Conservation (phyloP, 2,797 vertebrate genomes). For the Salmo trutta region DNA sequence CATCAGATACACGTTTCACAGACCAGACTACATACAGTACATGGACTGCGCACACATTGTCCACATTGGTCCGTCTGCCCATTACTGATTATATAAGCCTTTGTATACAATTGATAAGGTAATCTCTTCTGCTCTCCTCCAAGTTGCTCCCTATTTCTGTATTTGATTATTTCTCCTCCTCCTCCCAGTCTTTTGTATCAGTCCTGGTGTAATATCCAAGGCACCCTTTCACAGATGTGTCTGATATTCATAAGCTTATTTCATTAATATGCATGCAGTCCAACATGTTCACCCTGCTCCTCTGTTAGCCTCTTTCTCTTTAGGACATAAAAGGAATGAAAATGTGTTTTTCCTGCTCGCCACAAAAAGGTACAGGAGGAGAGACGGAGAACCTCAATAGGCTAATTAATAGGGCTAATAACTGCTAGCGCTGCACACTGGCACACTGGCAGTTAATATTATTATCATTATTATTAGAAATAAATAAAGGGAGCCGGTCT, state of each 20-base stretch:
- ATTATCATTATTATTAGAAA: too few species aligned
- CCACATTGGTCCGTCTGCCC: not conserved
- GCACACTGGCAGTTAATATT: too few species aligned
- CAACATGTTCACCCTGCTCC: not conserved
- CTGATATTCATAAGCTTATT: constrained; percentile 37
- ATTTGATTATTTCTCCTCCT: not conserved
- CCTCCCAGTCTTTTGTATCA: constrained; percentile 18
- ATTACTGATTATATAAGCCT: not conserved
- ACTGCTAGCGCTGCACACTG: too few species aligned
- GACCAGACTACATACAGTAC: constrained; percentile 21
- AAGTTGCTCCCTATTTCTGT: not conserved
- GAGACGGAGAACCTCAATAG: too few species aligned
- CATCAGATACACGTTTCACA: constrained; percentile 23
- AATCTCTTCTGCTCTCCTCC: not conserved
- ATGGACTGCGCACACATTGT: not conserved
- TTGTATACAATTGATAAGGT: constrained; percentile 1
- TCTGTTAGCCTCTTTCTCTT: not conserved
- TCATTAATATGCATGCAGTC: constrained; percentile 22
- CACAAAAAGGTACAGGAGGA: not conserved
- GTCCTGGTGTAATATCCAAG: constrained; percentile 10
- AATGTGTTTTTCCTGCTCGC: not conserved
- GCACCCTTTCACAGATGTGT: constrained; percentile 15
- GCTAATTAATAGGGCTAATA: too few species aligned
- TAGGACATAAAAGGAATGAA: constrained; percentile 21
- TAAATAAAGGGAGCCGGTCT: not conserved